Base-by-base conservation (phyloP, 2,888 invertebrate genomes). In the Neocrepidodera transversa region DNA sequence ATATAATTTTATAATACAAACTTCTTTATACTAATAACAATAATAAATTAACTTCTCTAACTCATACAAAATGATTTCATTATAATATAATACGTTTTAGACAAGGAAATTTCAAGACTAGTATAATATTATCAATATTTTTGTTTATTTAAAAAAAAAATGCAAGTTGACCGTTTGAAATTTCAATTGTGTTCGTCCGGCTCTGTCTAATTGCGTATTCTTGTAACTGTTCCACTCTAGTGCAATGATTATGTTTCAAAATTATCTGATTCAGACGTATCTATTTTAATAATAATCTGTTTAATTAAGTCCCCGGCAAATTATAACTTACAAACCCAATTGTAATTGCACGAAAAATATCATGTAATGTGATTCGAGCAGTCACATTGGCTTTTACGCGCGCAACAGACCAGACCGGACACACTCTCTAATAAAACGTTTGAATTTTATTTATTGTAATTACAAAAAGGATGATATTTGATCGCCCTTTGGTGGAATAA, bases 211-310 rank as follows among this genome's bases (percentile, higher is more conserved):
- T 56, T 60, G 60, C 51, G 42, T 23, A 60, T 60, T 51, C 60
- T 55, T 55, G 60, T 60, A 60, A 60, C 55, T 51, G 60, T 60
- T 60, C 60, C 60, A 60, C 55, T 56, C 60, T 60, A 56, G 51
- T 56, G 60, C 55, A 38, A 52, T 60, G 50, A 55, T 60, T 60
- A 60, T 60, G 60, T 60, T 60, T 55, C n/a, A n/a, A 52, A 47
- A 60, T 56, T 60, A 60, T 60, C 60, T 60, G 60, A 60, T 60
- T 60, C 60, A 60, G 60, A 60, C 60, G 50, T 52, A 56, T 55
- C 60, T 51, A 60, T 56, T 60, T 55, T 60, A 60, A 60, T 55
- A 60, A 56, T 51, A 60, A 60, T 60, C 51, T 60, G 55, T 50
- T 60, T 57, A 60, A 60, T 60, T 60, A 60, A 50, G 55, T 56